Conservation (phyloP, 1,140 invertebrate genomes). For the Vanessa atalanta region DNA sequence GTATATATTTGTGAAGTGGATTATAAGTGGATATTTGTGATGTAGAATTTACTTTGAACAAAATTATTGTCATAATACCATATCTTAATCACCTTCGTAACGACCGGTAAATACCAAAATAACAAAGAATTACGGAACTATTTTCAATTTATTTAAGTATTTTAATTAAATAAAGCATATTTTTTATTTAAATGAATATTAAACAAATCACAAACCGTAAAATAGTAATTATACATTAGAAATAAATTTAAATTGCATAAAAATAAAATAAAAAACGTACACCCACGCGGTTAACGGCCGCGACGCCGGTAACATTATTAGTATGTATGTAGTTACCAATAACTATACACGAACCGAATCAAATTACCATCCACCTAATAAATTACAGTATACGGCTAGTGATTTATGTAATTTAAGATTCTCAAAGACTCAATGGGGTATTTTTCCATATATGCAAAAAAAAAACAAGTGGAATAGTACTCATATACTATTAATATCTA, state of each 20-base stretch:
- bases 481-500: background rate
- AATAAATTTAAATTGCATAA: background rate
- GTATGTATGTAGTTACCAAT: constrained; percentile 22
- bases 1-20: no score
- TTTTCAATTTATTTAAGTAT: no score
- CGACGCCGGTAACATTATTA: background rate
- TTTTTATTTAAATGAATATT: no score
- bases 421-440: constrained; percentile 10
- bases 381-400: constrained; percentile 17
- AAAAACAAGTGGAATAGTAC: constrained; percentile 30
- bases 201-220: no score
- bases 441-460: constrained; percentile 28
- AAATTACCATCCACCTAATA: constrained; percentile 30
- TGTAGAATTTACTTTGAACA: no score
- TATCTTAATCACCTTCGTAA: no score
- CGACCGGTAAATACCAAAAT: no score
- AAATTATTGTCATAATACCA: no score
- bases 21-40: no score
- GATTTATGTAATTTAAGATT: constrained; percentile 24
- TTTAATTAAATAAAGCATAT: no score
- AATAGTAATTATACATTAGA: background rate
- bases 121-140: no score
- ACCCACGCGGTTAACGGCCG: background rate
- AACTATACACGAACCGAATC: constrained; percentile 22
- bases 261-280: background rate